Evolutionary conservation across 2,888 invertebrate genomes (phyloP).

Genomic region (Callyntrura sp.): DNA sequence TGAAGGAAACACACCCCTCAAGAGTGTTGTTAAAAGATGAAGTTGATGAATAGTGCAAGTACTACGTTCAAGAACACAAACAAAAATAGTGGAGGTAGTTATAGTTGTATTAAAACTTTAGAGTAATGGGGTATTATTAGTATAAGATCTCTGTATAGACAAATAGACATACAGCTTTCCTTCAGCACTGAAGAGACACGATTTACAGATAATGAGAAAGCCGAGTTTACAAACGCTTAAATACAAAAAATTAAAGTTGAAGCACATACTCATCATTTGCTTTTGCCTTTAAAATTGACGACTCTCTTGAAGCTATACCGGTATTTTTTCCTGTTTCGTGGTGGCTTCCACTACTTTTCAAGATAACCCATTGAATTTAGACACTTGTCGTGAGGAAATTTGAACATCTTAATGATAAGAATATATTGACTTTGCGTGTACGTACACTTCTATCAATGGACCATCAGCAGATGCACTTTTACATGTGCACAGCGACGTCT

Average conservation of each 20-base stretch:
- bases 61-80: slow-evolving; percentile 29
- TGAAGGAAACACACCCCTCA: neutral
- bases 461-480: neutral
- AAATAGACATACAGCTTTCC: neutral
- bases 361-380: slow-evolving; percentile 57
- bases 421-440: slow-evolving; percentile 5
- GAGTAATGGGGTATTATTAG: slow-evolving; percentile 8
- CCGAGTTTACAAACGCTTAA: slow-evolving; percentile 12
- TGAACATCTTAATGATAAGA: slow-evolving; percentile 45
- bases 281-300: slow-evolving; percentile 7
- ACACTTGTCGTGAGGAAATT: slow-evolving; percentile 52
- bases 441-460: too few species aligned
- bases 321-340: neutral
- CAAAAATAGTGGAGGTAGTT: neutral
- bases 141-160: neutral
- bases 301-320: slow-evolving; percentile 32
- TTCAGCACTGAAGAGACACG: neutral
- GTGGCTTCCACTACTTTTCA: slow-evolving; percentile 42
- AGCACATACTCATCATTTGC: neutral
- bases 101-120: slow-evolving; percentile 1
- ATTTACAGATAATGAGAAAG: slow-evolving; percentile 25
- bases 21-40: slow-evolving; percentile 55
- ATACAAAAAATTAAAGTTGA: neutral
- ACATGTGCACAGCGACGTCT: slow-evolving; percentile 18
- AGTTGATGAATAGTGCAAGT: slow-evolving; percentile 63